Evolutionary conservation across 2,888 invertebrate species (phyloP).

Genomic region (Brachyptera risi): DNA sequence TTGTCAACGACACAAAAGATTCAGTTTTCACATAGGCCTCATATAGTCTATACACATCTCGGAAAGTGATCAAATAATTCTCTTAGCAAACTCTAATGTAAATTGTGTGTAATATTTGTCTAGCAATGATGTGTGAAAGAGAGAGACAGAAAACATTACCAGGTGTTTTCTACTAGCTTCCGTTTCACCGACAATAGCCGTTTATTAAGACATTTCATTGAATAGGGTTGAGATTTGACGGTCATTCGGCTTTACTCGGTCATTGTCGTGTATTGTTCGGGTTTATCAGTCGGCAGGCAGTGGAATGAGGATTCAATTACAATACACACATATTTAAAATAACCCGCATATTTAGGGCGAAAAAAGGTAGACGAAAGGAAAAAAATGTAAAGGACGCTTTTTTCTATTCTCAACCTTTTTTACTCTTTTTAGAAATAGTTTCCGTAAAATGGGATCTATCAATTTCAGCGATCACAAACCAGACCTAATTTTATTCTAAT

Average conservation of each 20-base stretch:
- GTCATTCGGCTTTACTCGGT: not conserved
- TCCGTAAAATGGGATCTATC: not conserved
- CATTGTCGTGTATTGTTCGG: conserved; percentile 7
- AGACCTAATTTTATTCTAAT: not conserved
- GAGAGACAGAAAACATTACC: not conserved
- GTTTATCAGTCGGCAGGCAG: not conserved
- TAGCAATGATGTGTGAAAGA: too few species aligned
- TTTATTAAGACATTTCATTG: conserved; percentile 10
- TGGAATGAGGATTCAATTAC: conserved; percentile 2
- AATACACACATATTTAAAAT: not conserved
- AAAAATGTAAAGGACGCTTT: not conserved
- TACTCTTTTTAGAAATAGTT: not conserved
- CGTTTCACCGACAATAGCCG: conserved; percentile 5
- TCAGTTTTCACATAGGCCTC: too few species aligned
- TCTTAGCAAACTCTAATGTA: not conserved
- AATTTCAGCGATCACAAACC: not conserved
- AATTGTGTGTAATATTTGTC: not conserved
- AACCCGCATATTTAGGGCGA: not conserved
- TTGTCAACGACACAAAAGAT: too few species aligned
- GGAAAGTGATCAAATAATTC: not conserved
- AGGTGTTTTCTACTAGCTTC: not conserved
- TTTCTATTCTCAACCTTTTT: not conserved
- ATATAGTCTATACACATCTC: not conserved
- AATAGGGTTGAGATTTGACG: conserved; percentile 11
- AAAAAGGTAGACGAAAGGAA: not conserved